Evolutionary conservation across 2,888 invertebrate genomes (phyloP), one percentile per base, ranked within the genome.

Genomic region (Sialis fuliginosa): DNA sequence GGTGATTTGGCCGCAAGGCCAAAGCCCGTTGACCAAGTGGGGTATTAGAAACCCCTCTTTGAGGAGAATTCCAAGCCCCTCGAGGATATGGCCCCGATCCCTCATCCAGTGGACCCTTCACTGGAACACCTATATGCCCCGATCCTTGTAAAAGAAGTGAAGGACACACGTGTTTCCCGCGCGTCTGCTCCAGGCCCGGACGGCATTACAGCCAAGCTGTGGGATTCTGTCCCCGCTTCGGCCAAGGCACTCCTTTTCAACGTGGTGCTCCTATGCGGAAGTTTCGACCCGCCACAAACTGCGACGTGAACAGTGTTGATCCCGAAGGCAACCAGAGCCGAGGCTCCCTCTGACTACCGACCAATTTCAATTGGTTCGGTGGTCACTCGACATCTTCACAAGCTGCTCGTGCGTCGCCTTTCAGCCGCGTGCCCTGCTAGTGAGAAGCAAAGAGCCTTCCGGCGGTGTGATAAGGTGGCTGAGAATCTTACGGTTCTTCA

Each of bases 401-500:
- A 22, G 22, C 22, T 22, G 22, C 4, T 22, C 22, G 22, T 22
- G 22, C 22, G 22, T 22, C 22, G 22, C 22, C 22, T 22, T 22
- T 22, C 22, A 22, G 22, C 22, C 22, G 4, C 22, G 22, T 22
- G 22, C 22, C 22, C 22, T 22, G 22, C 22, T 22, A 22, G 22
- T 55, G 51, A 52, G 56, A 44, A 49, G 54, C 46, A 45, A 22
- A 22, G 22, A n/a, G 51, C 45, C 8, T 53, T 56, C 33, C 45
- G 57, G 42, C 44, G 51, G 42, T 54, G 55, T n/a, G 60, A 60
- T 48, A 60, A 60, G 40, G 54, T 54, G 4, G 49, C 58, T 30
- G 57, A 60, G 41, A 60, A 60, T 37, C 49, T 55, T 9, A 53
- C 54, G 4, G 39, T 52, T 12, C 47, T 55, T 5, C 45, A 55